These are phyloP conservation scores for Erynnis tages DNA, from an alignment of 2,888 invertebrate species.

Conservation along the genomic window DNA sequence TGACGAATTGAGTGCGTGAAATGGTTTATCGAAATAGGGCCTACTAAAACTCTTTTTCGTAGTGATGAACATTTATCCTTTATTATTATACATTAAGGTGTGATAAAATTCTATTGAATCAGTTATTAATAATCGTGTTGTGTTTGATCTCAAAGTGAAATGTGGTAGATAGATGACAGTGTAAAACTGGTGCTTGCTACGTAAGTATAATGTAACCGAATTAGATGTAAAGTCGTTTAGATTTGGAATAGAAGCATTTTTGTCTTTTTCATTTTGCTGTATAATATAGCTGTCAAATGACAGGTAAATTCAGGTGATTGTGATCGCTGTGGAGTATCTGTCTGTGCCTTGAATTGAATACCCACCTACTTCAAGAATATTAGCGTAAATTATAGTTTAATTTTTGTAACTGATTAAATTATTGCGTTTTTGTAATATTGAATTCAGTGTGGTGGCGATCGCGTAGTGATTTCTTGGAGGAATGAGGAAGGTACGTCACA, in stretches of 20 bases:
- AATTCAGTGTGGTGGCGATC: conserved; percentile 56
- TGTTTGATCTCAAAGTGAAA: conserved; percentile 62
- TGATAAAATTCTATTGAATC: conserved; percentile 45
- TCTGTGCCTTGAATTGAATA: no score
- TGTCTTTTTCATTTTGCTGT: conserved; percentile 45
- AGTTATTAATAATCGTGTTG: conserved; percentile 51
- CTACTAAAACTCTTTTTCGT: conserved; percentile 46
- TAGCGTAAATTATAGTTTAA: conserved; percentile 13
- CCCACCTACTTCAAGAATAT: conserved; percentile 22
- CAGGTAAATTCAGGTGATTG: conserved; percentile 41
- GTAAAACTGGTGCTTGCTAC: conserved; percentile 70
- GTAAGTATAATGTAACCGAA: conserved; percentile 71
- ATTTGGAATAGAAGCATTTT: conserved; percentile 27
- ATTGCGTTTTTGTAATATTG: conserved; percentile 32
- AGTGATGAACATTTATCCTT: conserved; percentile 42
- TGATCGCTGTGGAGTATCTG: conserved; percentile 41
- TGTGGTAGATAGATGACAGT: conserved; percentile 78
- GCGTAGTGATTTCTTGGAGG: conserved; percentile 41
- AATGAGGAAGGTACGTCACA: conserved; percentile 42
- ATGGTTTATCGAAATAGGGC: conserved; percentile 54
- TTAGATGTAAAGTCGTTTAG: conserved; percentile 38
- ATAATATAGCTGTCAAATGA: conserved; percentile 43
- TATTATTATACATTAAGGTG: conserved; percentile 44
- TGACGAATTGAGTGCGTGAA: conserved; percentile 53
- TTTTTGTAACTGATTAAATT: conserved; percentile 16